Evolutionary conservation across 2,797 vertebrate species (phyloP).

Genomic region (Danio albolineatus): DNA sequence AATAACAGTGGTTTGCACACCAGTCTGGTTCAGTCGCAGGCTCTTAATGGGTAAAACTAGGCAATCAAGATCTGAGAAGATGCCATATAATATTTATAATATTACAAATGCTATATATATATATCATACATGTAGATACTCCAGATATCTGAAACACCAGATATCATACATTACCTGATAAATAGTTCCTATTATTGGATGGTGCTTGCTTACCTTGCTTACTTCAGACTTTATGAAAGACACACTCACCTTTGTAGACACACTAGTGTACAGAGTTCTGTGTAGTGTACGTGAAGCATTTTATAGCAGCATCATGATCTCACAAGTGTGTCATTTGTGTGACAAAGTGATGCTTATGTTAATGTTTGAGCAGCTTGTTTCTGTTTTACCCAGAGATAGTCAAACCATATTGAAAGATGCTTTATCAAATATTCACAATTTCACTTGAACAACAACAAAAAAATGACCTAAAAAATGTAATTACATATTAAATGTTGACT

Average conservation of each 20-base stretch:
- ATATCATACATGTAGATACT: not conserved
- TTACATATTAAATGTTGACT: not conserved
- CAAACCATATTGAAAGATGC: not conserved
- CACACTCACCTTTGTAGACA: constrained; percentile 51
- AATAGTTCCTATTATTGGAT: constrained; percentile 9
- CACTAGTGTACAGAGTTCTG: constrained; percentile 30
- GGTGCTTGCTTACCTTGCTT: not conserved
- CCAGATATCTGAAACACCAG: constrained; percentile 12
- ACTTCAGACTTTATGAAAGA: constrained; percentile 6
- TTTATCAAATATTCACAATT: not conserved
- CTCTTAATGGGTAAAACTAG: constrained; percentile 16
- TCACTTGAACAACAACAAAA: not conserved
- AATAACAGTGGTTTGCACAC: not conserved
- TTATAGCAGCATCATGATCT: constrained; percentile 9
- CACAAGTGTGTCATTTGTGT: not conserved
- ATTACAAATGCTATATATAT: constrained; percentile 18
- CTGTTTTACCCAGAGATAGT: constrained; percentile 14
- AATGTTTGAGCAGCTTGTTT: constrained; percentile 26
- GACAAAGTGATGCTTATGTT: constrained; percentile 14
- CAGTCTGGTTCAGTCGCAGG: not conserved
- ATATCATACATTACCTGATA: constrained; percentile 35
- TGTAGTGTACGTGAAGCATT: constrained; percentile 2
- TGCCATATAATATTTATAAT: not conserved
- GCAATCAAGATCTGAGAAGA: not conserved
- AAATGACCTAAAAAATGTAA: not conserved